phyloP scores from a whole-genome alignment of 2,113 vertebrate genomes.

The Anoura caudifer region DNA sequence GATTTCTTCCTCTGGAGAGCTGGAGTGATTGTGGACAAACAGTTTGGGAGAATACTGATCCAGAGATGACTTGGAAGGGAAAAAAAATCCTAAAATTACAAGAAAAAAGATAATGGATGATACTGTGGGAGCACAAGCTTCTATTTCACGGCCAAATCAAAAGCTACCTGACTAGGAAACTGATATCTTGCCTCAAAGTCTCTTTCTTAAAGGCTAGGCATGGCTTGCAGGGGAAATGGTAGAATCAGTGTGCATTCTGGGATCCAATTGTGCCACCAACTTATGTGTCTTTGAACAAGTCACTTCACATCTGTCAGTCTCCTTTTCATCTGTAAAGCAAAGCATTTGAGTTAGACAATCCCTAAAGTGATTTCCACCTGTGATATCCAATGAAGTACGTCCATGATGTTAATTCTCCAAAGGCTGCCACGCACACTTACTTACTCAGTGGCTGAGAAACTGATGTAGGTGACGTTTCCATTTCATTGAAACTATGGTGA shows the following conservation, averaged over 20 bases:
- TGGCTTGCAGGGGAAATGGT: neutral
- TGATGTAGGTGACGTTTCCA: neutral
- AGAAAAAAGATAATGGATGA: constrained; percentile 45
- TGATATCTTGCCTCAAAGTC: constrained; percentile 25
- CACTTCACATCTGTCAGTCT: neutral
- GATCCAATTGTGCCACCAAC: neutral
- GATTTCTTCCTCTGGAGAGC: constrained; percentile 40
- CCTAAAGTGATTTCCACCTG: neutral
- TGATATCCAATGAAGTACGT: neutral
- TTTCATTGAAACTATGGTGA: neutral
- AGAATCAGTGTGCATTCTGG: neutral
- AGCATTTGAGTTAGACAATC: neutral
- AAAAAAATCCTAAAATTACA: constrained; percentile 53
- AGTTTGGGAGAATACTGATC: constrained; percentile 56
- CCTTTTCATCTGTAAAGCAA: neutral
- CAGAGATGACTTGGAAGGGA: neutral
- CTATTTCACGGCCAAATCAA: constrained; percentile 49
- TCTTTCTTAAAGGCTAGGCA: neutral
- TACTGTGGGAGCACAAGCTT: neutral
- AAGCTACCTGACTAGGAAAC: constrained; percentile 44
- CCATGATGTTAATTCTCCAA: neutral
- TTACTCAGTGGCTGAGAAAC: neutral
- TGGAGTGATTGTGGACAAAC: constrained; percentile 34
- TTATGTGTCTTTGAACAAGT: neutral
- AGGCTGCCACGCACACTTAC: neutral